phyloP scores from a whole-genome alignment of 2,888 invertebrate genomes.

The Bellardia pandia region DNA sequence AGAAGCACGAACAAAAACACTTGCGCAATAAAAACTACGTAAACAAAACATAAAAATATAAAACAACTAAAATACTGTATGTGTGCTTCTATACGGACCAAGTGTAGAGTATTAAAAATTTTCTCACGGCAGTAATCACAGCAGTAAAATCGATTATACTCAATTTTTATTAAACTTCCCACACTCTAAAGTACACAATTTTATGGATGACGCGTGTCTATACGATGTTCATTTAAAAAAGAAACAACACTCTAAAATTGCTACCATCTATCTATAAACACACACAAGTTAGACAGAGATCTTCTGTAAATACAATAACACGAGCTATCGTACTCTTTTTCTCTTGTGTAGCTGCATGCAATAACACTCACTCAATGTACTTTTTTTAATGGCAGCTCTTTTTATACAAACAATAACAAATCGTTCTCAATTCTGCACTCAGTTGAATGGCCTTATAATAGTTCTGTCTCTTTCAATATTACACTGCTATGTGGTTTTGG shows the following conservation, averaged over 20 bases:
- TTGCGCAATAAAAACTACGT: constrained; percentile 66
- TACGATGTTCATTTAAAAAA: constrained; percentile 33
- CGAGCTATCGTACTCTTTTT: not conserved
- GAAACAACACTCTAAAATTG: not conserved
- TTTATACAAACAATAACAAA: not conserved
- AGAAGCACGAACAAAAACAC: constrained; percentile 41
- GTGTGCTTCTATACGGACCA: not conserved
- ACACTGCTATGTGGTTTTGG: constrained; percentile 56
- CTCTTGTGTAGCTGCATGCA: not conserved
- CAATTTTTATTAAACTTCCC: constrained; percentile 78
- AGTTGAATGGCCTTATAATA: constrained; percentile 48
- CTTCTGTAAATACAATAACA: not conserved
- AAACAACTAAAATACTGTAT: constrained; percentile 19
- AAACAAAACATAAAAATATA: constrained; percentile 64
- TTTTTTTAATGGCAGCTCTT: constrained; percentile 67
- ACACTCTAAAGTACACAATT: constrained; percentile 77
- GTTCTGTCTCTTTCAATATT: constrained; percentile 75
- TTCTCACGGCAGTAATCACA: constrained; percentile 73
- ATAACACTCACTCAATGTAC: constrained; percentile 33
- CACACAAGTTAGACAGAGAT: constrained; percentile 25
- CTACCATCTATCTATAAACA: not conserved
- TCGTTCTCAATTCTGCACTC: constrained; percentile 32
- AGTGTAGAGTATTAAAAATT: constrained; percentile 61
- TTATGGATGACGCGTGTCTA: constrained; percentile 80
- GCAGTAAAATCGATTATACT: constrained; percentile 79